Percentiles rank a stretch among this genome's conserved stretches.
Evolutionary conservation across 1,140 invertebrate species (phyloP).

Genomic region (Calliphora vicina): DNA sequence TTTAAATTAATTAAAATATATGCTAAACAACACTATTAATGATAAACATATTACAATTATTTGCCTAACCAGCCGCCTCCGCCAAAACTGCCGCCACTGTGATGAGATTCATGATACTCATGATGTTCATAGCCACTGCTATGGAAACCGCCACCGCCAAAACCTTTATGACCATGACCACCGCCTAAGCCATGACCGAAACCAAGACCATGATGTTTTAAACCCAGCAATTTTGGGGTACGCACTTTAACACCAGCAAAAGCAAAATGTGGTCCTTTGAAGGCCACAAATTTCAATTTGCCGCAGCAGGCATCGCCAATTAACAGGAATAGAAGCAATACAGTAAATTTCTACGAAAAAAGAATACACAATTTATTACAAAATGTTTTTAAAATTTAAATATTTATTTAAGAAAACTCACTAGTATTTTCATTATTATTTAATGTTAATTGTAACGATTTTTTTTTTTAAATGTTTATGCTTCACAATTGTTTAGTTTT

Average conservation of each 20-base stretch:
- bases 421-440: constrained; percentile 41
- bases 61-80: constrained; percentile 48
- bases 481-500: constrained; percentile 33
- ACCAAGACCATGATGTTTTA: constrained; percentile 45
- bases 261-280: constrained; percentile 52
- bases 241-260: constrained; percentile 51
- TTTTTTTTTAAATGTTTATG: constrained; percentile 33
- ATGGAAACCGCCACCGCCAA: constrained; percentile 45
- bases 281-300: constrained; percentile 50
- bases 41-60: constrained; percentile 44
- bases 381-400: constrained; percentile 39
- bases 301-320: constrained; percentile 40
- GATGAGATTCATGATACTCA: constrained; percentile 49
- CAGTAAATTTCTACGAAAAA: constrained; percentile 40
- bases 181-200: constrained; percentile 37
- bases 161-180: constrained; percentile 41
- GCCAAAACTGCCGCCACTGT: constrained; percentile 45
- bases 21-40: background rate
- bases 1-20: constrained; percentile 21
- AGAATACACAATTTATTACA: background rate
- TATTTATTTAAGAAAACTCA: constrained; percentile 24
- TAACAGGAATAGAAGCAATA: constrained; percentile 37
- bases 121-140: constrained; percentile 52
- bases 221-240: constrained; percentile 48
- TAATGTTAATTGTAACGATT: background rate